A percentile compares a stretch with the other conserved stretches of the same genome.
Evolutionary conservation across 2,797 vertebrate species (phyloP).

Genomic region (Acipenser transmontanus): DNA sequence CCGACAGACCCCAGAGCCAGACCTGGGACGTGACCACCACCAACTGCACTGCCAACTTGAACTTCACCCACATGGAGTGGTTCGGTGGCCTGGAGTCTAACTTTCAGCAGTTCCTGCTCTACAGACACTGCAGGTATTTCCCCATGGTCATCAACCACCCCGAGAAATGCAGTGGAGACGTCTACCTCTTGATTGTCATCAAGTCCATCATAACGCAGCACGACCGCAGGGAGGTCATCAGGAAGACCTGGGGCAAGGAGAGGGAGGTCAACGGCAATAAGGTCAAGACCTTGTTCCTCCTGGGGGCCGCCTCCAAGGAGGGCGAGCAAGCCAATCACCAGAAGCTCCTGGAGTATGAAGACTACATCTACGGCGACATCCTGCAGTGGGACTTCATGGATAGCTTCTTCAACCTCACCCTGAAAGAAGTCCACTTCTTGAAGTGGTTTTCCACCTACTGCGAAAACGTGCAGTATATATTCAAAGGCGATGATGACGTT

Average conservation of each 20-base stretch:
- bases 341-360: slow-evolving; percentile 87
- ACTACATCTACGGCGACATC: slow-evolving; percentile 82
- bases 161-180: slow-evolving; percentile 67
- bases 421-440: slow-evolving; percentile 93
- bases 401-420: slow-evolving; percentile 94
- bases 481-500: slow-evolving; percentile 91
- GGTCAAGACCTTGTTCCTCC: slow-evolving; percentile 76
- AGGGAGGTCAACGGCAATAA: slow-evolving; percentile 56
- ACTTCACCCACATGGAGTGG: slow-evolving; percentile 71
- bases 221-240: slow-evolving; percentile 84
- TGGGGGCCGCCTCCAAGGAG: slow-evolving; percentile 72
- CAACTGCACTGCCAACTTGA: slow-evolving; percentile 81
- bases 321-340: slow-evolving; percentile 81
- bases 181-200: slow-evolving; percentile 80
- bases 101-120: slow-evolving; percentile 83
- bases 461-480: slow-evolving; percentile 65
- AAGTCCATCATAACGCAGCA: slow-evolving; percentile 88
- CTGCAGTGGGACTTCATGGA: slow-evolving; percentile 95
- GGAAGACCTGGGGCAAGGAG: slow-evolving; percentile 88
- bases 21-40: slow-evolving; percentile 73
- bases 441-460: slow-evolving; percentile 94
- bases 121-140: slow-evolving; percentile 88
- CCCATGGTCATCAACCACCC: slow-evolving; percentile 87
- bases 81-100: slow-evolving; percentile 70
- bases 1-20: slow-evolving; percentile 12